Evolutionary conservation across 2,888 invertebrate species (phyloP).

Genomic region (Eurois occulta): DNA sequence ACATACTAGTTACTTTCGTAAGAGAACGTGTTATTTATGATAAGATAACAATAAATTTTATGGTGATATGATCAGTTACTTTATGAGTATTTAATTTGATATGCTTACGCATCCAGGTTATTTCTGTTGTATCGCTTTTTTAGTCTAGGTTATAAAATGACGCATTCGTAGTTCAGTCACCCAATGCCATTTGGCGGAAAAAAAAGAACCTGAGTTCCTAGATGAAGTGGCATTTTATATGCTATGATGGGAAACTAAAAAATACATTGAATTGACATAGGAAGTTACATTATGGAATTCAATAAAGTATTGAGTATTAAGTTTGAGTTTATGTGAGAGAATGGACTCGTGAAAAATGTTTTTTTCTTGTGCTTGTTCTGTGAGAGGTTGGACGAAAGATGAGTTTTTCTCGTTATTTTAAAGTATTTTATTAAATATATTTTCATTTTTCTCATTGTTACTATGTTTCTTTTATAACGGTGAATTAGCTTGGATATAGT

Average conservation of each 20-base stretch:
- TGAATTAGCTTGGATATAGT: too few relatives aligned
- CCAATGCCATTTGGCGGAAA: not conserved
- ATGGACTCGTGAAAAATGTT: too few relatives aligned
- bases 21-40: conserved; percentile 55
- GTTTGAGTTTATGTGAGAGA: too few relatives aligned
- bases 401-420: too few relatives aligned
- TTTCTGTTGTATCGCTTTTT: not conserved
- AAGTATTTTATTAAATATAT: too few relatives aligned
- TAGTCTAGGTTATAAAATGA: not conserved
- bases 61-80: conserved; percentile 24
- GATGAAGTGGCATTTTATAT: not conserved
- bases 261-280: not conserved
- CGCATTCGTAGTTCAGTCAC: not conserved
- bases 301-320: too few relatives aligned
- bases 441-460: too few relatives aligned
- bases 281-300: too few relatives aligned
- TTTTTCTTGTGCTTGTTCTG: too few relatives aligned
- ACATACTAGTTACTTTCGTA: conserved; percentile 60
- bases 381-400: too few relatives aligned
- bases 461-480: too few relatives aligned
- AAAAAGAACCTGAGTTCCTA: not conserved
- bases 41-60: conserved; percentile 20
- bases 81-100: conserved; percentile 19
- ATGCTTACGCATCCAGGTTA: conserved; percentile 9
- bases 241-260: not conserved